phyloP scores from a whole-genome alignment of 2,113 vertebrate genomes.

The Toxotes jaculatrix region DNA sequence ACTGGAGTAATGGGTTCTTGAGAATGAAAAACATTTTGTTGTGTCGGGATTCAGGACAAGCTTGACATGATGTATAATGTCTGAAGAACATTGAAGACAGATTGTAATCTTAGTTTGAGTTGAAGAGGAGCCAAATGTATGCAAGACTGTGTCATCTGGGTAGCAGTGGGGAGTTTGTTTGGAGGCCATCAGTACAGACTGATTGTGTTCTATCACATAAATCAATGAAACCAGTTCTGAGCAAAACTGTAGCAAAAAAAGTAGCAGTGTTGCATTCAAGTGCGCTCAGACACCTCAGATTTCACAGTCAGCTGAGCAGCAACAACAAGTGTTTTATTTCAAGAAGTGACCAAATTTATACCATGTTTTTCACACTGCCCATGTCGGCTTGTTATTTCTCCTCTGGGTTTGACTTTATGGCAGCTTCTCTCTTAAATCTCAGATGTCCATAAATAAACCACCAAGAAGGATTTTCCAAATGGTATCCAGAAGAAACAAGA shows the following conservation, averaged over 20 bases:
- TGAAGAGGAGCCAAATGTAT: not conserved
- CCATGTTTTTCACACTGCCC: not conserved
- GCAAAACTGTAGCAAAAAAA: not conserved
- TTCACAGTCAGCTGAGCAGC: not conserved
- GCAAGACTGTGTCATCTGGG: too few relatives aligned
- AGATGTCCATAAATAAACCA: not conserved
- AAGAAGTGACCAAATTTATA: not conserved
- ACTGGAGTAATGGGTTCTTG: not conserved
- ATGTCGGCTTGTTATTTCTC: not conserved
- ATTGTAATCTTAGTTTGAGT: not conserved
- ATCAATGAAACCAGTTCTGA: not conserved
- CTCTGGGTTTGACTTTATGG: not conserved
- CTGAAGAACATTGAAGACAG: not conserved
- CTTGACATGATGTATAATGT: not conserved
- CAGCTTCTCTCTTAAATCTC: not conserved
- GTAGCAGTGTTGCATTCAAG: not conserved
- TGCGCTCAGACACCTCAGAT: not conserved
- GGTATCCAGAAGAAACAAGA: not conserved
- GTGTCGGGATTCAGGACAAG: too few relatives aligned
- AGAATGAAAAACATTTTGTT: not conserved
- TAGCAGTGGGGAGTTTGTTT: not conserved
- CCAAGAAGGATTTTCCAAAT: not conserved
- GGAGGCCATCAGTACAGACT: not conserved
- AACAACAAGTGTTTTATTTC: not conserved
- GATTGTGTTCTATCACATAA: not conserved